Conservation (phyloP, 2,797 vertebrate genomes). For the Anas capensis region DNA sequence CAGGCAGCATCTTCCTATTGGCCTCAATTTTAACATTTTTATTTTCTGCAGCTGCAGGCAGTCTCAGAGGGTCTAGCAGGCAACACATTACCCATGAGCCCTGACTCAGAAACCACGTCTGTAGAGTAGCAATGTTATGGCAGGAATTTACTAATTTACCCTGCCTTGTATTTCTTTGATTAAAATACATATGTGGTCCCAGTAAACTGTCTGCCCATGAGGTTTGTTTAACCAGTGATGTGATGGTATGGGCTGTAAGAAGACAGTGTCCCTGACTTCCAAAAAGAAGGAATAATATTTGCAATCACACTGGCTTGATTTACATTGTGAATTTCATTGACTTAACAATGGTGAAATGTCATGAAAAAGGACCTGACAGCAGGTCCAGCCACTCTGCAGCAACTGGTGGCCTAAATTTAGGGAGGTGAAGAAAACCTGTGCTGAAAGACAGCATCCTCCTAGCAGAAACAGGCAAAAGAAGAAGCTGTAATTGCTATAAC, state of each 20-base stretch:
- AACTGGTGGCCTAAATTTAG: background rate
- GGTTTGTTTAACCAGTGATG: background rate
- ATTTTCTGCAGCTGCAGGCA: slow-evolving; percentile 49
- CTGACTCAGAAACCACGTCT: background rate
- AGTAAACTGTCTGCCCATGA: background rate
- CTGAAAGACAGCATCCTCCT: background rate
- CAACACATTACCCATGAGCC: background rate
- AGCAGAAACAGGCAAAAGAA: background rate
- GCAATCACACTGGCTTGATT: background rate
- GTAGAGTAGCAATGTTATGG: background rate
- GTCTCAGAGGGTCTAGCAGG: slow-evolving; percentile 20
- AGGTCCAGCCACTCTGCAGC: background rate
- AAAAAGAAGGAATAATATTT: background rate
- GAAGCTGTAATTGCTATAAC: background rate
- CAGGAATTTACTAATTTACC: background rate
- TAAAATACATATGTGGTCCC: background rate
- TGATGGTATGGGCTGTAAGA: background rate
- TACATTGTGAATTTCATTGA: background rate
- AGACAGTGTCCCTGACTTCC: background rate
- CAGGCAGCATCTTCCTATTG: slow-evolving; percentile 54
- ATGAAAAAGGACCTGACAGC: background rate
- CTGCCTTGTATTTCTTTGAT: background rate
- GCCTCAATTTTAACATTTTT: slow-evolving; percentile 19
- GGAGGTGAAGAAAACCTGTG: background rate
- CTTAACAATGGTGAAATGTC: background rate